Percentiles rank a stretch among this genome's conserved stretches.
phyloP scores from a whole-genome alignment of 2,797 vertebrate genomes.

The Scarus forsteni region DNA sequence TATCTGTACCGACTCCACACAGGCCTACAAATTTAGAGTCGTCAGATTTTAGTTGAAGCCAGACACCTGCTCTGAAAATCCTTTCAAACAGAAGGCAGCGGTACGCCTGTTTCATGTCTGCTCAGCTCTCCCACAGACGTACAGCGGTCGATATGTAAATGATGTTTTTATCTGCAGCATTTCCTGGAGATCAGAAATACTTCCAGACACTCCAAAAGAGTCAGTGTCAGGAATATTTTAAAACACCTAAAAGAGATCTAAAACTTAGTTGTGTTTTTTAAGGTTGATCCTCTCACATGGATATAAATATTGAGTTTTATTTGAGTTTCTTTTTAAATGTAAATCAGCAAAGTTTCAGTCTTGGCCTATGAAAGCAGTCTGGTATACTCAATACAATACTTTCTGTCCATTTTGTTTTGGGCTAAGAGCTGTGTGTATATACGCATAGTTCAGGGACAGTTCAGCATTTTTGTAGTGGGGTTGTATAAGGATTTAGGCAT shows the following conservation, averaged over 20 bases:
- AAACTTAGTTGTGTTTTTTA: not conserved
- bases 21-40: not conserved
- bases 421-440: not conserved
- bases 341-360: not conserved
- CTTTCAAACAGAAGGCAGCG: slow-evolving; percentile 7
- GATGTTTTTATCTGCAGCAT: not conserved
- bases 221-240: not conserved
- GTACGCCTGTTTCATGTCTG: slow-evolving; percentile 5
- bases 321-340: not conserved
- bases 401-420: not conserved
- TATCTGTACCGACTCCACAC: not conserved
- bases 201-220: not conserved
- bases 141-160: slow-evolving; percentile 2
- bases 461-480: too few species aligned
- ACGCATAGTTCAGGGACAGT: too few species aligned
- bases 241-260: not conserved
- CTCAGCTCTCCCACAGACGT: slow-evolving; percentile 1
- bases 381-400: not conserved
- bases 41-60: not conserved
- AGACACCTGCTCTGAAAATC: slow-evolving; percentile 1
- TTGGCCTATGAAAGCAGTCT: not conserved
- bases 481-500: too few species aligned
- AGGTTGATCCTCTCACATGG: not conserved
- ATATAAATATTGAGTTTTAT: not conserved
- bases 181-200: slow-evolving; percentile 5